Evolutionary conservation across 2,113 vertebrate species (phyloP).

Genomic region (Tragulus kanchil): DNA sequence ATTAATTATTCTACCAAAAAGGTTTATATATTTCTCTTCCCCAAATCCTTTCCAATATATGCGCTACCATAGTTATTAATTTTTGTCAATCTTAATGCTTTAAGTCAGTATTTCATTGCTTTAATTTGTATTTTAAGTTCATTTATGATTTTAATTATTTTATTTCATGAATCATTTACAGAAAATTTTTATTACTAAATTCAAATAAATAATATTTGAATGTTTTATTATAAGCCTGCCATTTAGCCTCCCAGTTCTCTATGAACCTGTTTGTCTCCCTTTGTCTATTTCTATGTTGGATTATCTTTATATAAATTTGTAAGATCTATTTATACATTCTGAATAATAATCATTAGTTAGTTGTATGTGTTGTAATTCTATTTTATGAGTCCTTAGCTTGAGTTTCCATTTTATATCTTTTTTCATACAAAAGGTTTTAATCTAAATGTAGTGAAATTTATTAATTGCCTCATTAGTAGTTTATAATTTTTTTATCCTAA

Average conservation of each 20-base stretch:
- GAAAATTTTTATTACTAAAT: background rate
- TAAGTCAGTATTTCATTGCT: conserved; percentile 3
- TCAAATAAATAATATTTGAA: conserved; percentile 24
- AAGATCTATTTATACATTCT: background rate
- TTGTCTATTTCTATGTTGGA: conserved; percentile 5
- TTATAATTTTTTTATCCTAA: background rate
- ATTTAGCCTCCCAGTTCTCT: background rate
- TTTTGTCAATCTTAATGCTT: background rate
- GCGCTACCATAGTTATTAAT: background rate
- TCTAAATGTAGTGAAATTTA: background rate
- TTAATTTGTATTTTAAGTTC: background rate
- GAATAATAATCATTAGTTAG: background rate
- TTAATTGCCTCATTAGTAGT: background rate
- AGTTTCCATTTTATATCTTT: background rate
- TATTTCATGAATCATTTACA: background rate
- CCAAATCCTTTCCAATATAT: background rate
- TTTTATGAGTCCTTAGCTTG: background rate
- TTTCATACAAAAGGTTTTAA: background rate
- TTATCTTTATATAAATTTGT: background rate
- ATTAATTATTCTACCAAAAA: background rate
- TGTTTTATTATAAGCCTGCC: background rate
- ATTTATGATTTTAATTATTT: conserved; percentile 15
- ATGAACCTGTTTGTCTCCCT: background rate
- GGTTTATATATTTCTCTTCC: background rate
- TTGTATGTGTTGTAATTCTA: background rate